Base-by-base conservation (phyloP, 2,888 invertebrate species). In the Penaeus monodon region DNA sequence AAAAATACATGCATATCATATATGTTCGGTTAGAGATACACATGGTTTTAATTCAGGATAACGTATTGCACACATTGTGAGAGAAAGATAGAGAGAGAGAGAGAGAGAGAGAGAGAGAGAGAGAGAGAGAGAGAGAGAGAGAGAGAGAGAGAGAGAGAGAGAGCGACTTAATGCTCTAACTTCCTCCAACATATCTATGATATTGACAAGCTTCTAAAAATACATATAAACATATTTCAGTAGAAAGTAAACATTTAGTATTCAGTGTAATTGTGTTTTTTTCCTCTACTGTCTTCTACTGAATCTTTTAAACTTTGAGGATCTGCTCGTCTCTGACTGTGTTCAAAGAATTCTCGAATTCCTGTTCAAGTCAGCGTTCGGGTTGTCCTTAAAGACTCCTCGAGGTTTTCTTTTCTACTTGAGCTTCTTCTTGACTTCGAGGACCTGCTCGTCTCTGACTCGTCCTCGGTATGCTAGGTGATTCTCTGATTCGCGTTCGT, bases 401-500 rank as follows among this genome's bases (percentile, higher is more conserved):
- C n/a, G 22, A 38, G n/a, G 22, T 1, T 73, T 29, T 20, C 1
- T 38, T 27, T 12, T n/a, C 74, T 76, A 86, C 14, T 17, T 65
- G 1, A 86, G 44, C 68, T 77, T 82, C 38, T 77, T 27, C 78
- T 82, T 82, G 63, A 89, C 80, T 20, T 79, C 81, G 17, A 68
- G 49, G 20, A 90, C 64, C 82, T 89, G 89, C 20, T 90, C 84
- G 12, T 78, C 79, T 38, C 79, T 64, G 10, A 77, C 22, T 1
- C 49, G 17, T 20, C 89, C 88, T 12, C 86, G 84, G 80, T 90
- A 90, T 8, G 90, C 90, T 29, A 87, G 66, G 20, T 63, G 66
- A 73, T 89, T 90, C 81, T 90, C 90, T 0, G 86, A 85, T 33
- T 84, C 66, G 24, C 89, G 66, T 81, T 90, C 89, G 29, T 49